These are phyloP conservation scores for Hippocampus abdominalis DNA, from an alignment of 2,113 vertebrate genomes.

Conservation along the genomic window DNA sequence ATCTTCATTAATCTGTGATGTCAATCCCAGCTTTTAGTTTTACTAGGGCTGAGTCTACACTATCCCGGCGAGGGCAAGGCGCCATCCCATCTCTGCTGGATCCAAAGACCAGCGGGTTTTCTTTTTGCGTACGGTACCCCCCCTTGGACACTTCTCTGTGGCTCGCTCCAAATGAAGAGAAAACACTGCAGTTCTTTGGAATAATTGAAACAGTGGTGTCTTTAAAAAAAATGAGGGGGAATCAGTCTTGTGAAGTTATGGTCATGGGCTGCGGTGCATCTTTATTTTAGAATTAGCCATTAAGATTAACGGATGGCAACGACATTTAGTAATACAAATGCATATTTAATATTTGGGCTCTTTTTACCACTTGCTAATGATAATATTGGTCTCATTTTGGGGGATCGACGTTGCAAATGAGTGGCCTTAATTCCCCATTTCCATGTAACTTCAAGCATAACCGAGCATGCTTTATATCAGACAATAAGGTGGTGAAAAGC, in stretches of 20 bases:
- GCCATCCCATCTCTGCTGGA: conserved; percentile 2
- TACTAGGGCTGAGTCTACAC: conserved; percentile 48
- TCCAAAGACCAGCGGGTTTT: not conserved
- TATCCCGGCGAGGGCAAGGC: conserved; percentile 21
- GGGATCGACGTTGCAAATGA: not conserved
- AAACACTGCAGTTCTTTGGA: not conserved
- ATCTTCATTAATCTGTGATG: conserved; percentile 73
- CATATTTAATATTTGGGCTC: not conserved
- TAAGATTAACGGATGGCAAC: not conserved
- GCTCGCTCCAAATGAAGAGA: not conserved
- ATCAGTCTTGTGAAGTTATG: not conserved
- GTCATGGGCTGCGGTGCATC: conserved; percentile 5
- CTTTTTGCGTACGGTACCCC: not conserved
- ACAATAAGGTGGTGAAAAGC: not conserved
- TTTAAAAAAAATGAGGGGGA: not conserved
- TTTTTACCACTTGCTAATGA: conserved; percentile 4
- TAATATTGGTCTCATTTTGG: conserved; percentile 3
- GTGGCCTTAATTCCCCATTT: not conserved
- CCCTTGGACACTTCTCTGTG: not conserved
- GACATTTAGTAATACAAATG: not conserved
- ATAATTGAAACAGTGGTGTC: not conserved
- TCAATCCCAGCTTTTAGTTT: conserved; percentile 66
- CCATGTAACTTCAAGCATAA: not conserved
- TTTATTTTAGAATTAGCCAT: conserved; percentile 15
- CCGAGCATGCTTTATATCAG: not conserved